A percentile compares a stretch with the other conserved stretches of the same genome.
phyloP scores from a whole-genome alignment of 2,888 invertebrate genomes.

The Mimumesa dahlbomi region DNA sequence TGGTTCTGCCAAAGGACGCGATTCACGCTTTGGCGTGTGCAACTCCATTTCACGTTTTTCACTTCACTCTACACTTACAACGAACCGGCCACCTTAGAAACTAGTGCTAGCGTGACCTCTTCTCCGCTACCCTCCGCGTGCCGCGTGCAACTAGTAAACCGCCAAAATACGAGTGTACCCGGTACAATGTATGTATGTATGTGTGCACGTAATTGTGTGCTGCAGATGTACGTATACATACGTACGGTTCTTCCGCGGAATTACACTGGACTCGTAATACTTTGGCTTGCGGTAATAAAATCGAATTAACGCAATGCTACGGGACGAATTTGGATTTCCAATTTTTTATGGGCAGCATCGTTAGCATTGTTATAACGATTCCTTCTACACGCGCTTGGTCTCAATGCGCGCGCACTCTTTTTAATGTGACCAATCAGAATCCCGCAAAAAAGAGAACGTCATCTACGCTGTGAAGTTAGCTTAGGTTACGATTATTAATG shows the following conservation, averaged over 20 bases:
- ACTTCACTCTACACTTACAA: constrained; percentile 27
- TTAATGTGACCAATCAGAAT: neutral
- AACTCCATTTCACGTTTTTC: constrained; percentile 68
- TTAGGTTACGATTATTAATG: too few relatives aligned
- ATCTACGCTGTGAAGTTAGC: constrained; percentile 5
- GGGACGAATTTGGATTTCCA: neutral
- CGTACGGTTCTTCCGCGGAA: too few relatives aligned
- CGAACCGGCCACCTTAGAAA: constrained; percentile 27
- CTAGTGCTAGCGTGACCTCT: constrained; percentile 45
- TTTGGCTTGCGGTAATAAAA: too few relatives aligned
- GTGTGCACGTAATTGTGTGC: constrained; percentile 17
- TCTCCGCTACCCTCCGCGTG: constrained; percentile 50
- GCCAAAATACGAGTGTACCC: constrained; percentile 73
- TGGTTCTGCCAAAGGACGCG: constrained; percentile 64
- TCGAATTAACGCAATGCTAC: neutral
- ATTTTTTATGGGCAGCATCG: constrained; percentile 17
- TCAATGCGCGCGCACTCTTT: constrained; percentile 49
- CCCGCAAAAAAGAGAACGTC: constrained; percentile 24
- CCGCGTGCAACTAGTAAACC: constrained; percentile 79
- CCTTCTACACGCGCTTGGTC: constrained; percentile 49
- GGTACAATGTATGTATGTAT: constrained; percentile 13
- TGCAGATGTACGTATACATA: too few relatives aligned
- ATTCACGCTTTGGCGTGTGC: constrained; percentile 74
- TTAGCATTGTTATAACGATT: constrained; percentile 43
- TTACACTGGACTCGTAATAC: too few relatives aligned